Percentiles rank a stretch among this genome's conserved stretches.
Conservation (phyloP, 2,888 invertebrate genomes). For the Apocheima hispidaria region DNA sequence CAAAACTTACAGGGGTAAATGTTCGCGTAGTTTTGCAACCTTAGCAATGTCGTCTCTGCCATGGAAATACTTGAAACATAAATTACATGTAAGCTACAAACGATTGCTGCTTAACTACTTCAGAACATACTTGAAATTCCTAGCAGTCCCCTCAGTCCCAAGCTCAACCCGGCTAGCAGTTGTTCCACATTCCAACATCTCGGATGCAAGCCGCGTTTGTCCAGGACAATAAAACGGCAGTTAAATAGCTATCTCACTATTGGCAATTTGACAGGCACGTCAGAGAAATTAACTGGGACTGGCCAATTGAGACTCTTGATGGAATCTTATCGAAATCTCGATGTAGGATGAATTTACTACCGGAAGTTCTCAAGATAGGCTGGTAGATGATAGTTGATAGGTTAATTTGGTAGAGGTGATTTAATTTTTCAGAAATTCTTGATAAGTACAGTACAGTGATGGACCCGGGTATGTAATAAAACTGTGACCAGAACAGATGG, state of each 20-base stretch:
- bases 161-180: constrained; percentile 32
- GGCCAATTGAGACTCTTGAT: constrained; percentile 34
- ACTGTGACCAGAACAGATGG: no score
- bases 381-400: no score
- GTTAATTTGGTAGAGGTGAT: no score
- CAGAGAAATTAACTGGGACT: constrained; percentile 39
- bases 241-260: constrained; percentile 55
- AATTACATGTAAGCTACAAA: constrained; percentile 8
- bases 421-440: no score
- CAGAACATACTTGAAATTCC: constrained; percentile 11
- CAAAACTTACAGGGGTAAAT: neutral
- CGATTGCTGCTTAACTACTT: neutral
- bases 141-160: neutral
- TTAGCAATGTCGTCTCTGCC: neutral
- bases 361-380: neutral
- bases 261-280: constrained; percentile 51
- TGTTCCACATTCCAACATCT: constrained; percentile 39
- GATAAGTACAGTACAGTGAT: no score
- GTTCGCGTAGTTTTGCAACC: neutral
- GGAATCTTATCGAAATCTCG: constrained; percentile 16
- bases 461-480: no score
- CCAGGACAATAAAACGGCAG: constrained; percentile 65
- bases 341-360: constrained; percentile 16
- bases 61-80: neutral
- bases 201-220: constrained; percentile 60